A percentile compares a stretch with the other conserved stretches of the same genome.
These are phyloP conservation scores for Orussus abietinus DNA, from an alignment of 1,140 invertebrate species.

Conservation along the genomic window DNA sequence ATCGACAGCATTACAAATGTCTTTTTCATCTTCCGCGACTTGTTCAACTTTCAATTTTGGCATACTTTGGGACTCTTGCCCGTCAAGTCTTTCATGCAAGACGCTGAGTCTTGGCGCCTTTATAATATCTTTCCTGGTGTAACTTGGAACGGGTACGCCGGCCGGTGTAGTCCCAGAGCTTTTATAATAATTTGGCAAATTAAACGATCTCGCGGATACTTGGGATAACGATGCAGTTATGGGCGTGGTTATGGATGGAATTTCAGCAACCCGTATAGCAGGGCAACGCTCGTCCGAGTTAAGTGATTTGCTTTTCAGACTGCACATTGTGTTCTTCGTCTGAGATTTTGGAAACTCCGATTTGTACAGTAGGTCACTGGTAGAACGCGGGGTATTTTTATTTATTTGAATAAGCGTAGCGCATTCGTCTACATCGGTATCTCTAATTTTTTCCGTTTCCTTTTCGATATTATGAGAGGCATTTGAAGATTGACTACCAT, in stretches of 20 bases:
- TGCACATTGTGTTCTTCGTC: not conserved
- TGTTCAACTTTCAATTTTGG: constrained; percentile 1
- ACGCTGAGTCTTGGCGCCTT: constrained; percentile 33
- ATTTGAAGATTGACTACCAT: constrained; percentile 4
- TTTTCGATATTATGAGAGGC: not conserved
- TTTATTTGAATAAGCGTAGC: no score
- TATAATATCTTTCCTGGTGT: constrained; percentile 24
- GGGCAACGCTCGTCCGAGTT: no score
- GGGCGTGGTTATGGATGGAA: no score
- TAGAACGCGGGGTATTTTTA: no score
- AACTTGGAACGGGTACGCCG: constrained; percentile 15
- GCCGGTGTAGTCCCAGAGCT: constrained; percentile 4
- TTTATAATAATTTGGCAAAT: no score
- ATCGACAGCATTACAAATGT: constrained; percentile 12
- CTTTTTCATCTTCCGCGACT: constrained; percentile 15
- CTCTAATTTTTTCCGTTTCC: constrained; percentile 2
- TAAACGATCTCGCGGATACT: no score
- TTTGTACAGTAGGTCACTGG: not conserved
- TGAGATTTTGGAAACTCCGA: not conserved
- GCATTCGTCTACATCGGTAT: not conserved
- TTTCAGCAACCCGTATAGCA: no score
- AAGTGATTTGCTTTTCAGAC: no score
- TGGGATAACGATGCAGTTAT: no score
- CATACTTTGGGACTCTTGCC: not conserved
- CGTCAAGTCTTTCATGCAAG: constrained; percentile 15